Base-by-base conservation (phyloP, 1,140 invertebrate species). In the Calephelis nemesis region DNA sequence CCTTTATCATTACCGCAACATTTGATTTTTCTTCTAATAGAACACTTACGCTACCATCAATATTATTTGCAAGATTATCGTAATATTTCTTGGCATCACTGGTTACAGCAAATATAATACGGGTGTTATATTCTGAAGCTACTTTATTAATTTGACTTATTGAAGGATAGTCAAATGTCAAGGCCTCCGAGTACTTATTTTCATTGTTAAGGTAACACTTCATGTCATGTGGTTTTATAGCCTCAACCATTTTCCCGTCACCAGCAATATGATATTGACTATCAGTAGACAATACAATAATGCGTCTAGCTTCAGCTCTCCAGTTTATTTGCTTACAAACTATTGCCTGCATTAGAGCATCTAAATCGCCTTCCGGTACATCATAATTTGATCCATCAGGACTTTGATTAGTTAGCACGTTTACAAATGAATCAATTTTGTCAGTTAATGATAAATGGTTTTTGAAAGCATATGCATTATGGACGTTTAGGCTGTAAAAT, bases 151-250 rank as follows among this genome's bases (percentile, higher is more conserved):
- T 92, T 94, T 95, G 94, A 67, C 94, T 92, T 12, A 96, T 92
- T 10, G 95, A 95, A 0, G 95, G 95, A 82, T 96, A 96, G 81
- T 96, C 95, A 71, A 93, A 92, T 5, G 90, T 70, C 6, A 92
- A 85, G 0, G 93, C 93, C 70, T 93, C 76, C 30, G 94, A 19
- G 45, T 45, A 95, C 82, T 98, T 97, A 4, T 93, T 94, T 13
- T 83, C 68, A 45, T 78, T 67, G 68, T 95, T 92, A 76, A 98
- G 88, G 85, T 98, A 96, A 79, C 97, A 98, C 52, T 92, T 66
- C 68, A 96, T 96, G 86, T 98, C 97, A 82, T 98, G 97, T 0
- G 96, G 97, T 76, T 94, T 95, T 9, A 97, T 93, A 67, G 98
- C 96, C 6, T 97, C 97, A 47, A 96, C 96, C 63, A 97, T 92